Evolutionary conservation across 2,797 vertebrate genomes (phyloP), one percentile per base, ranked within the genome.

Genomic region (Macroramphosus scolopax): DNA sequence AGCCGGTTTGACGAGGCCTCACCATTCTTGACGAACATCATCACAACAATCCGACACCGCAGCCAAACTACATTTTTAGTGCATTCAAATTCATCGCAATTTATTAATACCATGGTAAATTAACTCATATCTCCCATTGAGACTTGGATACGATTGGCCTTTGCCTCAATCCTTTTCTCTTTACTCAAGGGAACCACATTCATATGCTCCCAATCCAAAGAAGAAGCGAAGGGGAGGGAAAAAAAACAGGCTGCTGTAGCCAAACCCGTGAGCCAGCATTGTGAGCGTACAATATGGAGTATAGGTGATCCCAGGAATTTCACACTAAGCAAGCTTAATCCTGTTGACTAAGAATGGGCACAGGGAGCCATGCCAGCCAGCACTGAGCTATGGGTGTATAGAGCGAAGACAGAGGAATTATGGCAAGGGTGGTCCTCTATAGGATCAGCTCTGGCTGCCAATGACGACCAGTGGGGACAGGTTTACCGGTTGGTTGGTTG

Each of bases 281-380:
- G 85, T 85, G 76, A 74, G 50, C 53, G 72, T 77, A 88, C 82
- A 89, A 88, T 89, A 72, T 80, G 35, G 58, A 78, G 84, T 85
- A 83, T 79, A 87, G 86, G 86, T 88, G 88, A 89, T 90, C 84
- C 87, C 63, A 18, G 68, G 84, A 84, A 88, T 87, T 80, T 84
- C 76, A 75, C 72, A 71, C 84, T 88, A 89, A 90, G 84, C 87
- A 88, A 77, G 82, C 83, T 82, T 91, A 90, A 91, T 91, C 89
- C 89, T 89, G 87, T 90, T 89, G 86, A 88, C 79, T 87, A 85
- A 88, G 88, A 90, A 90, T 88, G 87, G 84, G 83, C 67, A 82
- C 46, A 61, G 83, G 85, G 86, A 90, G 75, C 76, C 60, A 59
- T 88, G 87, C 89, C 90, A 91, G 80, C 54, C 75, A 65, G 6